These are phyloP conservation scores for Otus sunia DNA, from an alignment of 2,113 vertebrate genomes.

Conservation along the genomic window DNA sequence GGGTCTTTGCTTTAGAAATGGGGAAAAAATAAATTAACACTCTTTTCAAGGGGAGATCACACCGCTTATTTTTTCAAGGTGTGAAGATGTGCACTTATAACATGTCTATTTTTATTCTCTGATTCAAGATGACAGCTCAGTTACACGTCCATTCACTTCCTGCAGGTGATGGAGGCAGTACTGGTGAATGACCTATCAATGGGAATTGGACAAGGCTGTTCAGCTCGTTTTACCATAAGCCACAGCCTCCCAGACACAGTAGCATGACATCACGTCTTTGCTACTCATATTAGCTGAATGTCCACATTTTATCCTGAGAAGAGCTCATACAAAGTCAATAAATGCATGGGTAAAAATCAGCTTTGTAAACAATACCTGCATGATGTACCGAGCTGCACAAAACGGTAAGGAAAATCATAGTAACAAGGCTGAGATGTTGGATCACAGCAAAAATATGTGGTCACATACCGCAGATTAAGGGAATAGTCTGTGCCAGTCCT, in stretches of 20 bases:
- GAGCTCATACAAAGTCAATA: not conserved
- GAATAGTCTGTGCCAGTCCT: not conserved
- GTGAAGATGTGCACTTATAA: not conserved
- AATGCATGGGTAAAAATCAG: not conserved
- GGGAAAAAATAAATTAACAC: not conserved
- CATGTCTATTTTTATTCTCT: not conserved
- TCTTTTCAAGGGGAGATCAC: not conserved
- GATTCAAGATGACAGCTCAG: not conserved
- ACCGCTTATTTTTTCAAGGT: not conserved
- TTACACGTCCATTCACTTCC: not conserved
- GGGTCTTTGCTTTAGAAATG: not conserved
- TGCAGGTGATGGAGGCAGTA: not conserved
- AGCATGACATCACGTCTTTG: not conserved
- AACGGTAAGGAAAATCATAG: not conserved
- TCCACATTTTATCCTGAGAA: not conserved
- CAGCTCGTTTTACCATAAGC: not conserved
- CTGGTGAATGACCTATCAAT: not conserved
- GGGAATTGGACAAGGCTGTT: not conserved
- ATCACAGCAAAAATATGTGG: not conserved
- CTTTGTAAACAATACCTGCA: not conserved
- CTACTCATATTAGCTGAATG: not conserved
- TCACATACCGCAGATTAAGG: not conserved
- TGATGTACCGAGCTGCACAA: not conserved
- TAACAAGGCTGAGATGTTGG: not conserved
- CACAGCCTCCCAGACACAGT: accelerated